phyloP scores from a whole-genome alignment of 2,113 vertebrate species.

The Eolophus roseicapilla region DNA sequence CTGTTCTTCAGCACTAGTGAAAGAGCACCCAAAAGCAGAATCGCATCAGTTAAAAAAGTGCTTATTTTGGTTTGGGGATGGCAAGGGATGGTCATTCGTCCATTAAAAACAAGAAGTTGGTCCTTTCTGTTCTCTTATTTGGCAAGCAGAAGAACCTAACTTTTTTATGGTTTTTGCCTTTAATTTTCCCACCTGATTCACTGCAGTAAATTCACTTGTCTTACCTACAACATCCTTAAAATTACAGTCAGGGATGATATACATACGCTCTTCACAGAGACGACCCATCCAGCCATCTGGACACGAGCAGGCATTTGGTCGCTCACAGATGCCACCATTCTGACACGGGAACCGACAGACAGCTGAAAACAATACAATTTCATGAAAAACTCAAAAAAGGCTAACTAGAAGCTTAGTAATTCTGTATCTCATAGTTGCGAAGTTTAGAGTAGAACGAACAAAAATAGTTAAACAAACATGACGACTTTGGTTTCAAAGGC shows the following conservation, averaged over 20 bases:
- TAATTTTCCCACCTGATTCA: background rate
- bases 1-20: background rate
- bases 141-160: background rate
- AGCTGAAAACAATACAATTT: constrained; percentile 71
- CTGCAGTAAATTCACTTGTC: background rate
- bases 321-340: constrained; percentile 91
- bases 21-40: background rate
- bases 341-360: constrained; percentile 93
- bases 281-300: constrained; percentile 96
- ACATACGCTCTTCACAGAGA: constrained; percentile 95
- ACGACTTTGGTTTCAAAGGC: background rate
- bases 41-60: background rate
- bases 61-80: background rate
- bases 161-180: background rate
- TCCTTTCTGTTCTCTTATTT: background rate
- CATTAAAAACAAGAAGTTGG: background rate
- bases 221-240: background rate
- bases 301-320: constrained; percentile 91
- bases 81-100: background rate
- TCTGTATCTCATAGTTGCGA: background rate
- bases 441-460: background rate
- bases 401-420: background rate
- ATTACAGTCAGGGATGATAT: background rate
- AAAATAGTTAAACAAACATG: background rate
- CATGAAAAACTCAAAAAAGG: background rate